These are phyloP conservation scores for Zoanthus sociatus DNA, from an alignment of 92 coral and sea anemone species.

Conservation along the genomic window DNA sequence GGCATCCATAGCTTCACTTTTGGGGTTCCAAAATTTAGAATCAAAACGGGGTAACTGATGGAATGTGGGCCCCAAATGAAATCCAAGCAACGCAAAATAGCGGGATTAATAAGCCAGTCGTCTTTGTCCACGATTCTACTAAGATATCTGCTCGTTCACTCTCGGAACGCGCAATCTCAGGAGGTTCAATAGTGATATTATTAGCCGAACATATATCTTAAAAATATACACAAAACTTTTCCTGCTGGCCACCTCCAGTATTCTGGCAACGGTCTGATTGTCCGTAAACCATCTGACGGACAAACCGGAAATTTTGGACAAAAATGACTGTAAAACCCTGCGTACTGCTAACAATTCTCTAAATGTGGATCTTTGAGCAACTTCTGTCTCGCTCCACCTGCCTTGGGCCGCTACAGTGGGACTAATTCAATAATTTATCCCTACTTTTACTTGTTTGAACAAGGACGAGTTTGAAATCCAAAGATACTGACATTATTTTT, in stretches of 20 bases:
- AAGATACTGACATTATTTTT: too few species aligned
- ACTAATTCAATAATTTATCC: slow-evolving; percentile 28
- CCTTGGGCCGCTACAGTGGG: slow-evolving; percentile 42
- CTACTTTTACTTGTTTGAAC: too few species aligned
- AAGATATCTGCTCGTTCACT: too few species aligned
- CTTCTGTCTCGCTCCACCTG: not conserved
- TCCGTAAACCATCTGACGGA: slow-evolving; percentile 58
- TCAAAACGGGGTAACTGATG: slow-evolving; percentile 38
- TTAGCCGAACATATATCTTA: too few species aligned
- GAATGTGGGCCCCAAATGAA: slow-evolving; percentile 65
- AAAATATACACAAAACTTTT: too few species aligned
- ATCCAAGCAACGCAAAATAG: slow-evolving; percentile 47
- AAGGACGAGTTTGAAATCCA: too few species aligned
- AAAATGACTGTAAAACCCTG: slow-evolving; percentile 42
- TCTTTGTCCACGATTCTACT: slow-evolving; percentile 22
- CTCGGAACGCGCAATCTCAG: too few species aligned
- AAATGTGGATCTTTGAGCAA: not conserved
- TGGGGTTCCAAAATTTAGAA: slow-evolving; percentile 54
- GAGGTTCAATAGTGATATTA: too few species aligned
- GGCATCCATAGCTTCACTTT: slow-evolving; percentile 27
- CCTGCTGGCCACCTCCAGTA: slow-evolving; percentile 56
- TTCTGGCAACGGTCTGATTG: slow-evolving; percentile 47
- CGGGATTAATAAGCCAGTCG: slow-evolving; percentile 61
- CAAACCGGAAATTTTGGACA: slow-evolving; percentile 43
- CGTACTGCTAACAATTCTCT: slow-evolving; percentile 47